Evolutionary conservation across 2,113 vertebrate genomes (phyloP), one percentile per base, ranked within the genome.

Genomic region (Lepisosteus oculatus): DNA sequence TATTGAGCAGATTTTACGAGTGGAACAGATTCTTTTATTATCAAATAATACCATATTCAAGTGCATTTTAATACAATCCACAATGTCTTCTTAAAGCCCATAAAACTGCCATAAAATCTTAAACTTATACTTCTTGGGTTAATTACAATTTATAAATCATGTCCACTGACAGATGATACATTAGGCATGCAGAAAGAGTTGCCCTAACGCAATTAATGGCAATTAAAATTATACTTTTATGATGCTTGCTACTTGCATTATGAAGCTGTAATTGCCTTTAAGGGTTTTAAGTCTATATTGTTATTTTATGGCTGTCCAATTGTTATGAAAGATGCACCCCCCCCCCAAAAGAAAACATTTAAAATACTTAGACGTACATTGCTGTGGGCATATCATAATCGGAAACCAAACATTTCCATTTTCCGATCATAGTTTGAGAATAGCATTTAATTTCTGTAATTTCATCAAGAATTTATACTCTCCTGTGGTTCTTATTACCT

Each of bases 141-240:
- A 93, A 94, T 94, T 92, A 91, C 91, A 90, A 87, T 87, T 87
- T 83, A 89, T 93, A 92, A 93, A 92, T 93, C 92, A 88, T 79
- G 76, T 79, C 79, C 77, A 82, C 85, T 87, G 89, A 92, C 91
- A 89, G 86, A 88, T 74, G 79, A 87, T 82, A 87, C 86, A 93
- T 93, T 93, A 93, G 90, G 86, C 92, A 92, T 91, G 92, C 93
- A 91, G 90, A 91, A 90, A 90, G 89, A 92, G 80, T 88, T 91
- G 89, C 88, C 88, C 90, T 90, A 90, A 90, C 87, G 89, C 92
- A 93, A 93, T 95, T 94, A 95, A 94, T 93, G 92, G 92, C 92
- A 94, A 93, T 93, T 93, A 94, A 92, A 92, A 92, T 92, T 92
- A 91, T 91, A 90, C 85, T 91, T 93, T 92, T 92, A 92, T 92